A percentile compares a stretch with the other conserved stretches of the same genome.
Conservation (phyloP, 2,113 vertebrate genomes). For the Neomonachus schauinslandi region DNA sequence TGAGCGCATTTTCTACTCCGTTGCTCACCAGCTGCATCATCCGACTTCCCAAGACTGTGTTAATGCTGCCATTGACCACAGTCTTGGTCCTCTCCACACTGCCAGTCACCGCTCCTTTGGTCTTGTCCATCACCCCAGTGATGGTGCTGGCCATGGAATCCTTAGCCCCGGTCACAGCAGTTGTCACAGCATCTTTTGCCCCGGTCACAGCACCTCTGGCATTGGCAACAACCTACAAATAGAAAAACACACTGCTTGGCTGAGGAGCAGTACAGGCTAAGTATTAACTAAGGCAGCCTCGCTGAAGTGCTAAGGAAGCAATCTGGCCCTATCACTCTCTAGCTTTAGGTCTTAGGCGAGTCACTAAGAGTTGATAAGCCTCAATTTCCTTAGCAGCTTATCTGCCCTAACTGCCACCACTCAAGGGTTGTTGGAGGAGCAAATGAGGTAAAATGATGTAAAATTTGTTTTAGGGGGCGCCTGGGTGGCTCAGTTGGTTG, state of each 20-base stretch:
- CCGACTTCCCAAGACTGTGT: slow-evolving; percentile 88
- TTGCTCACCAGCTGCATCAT: slow-evolving; percentile 83
- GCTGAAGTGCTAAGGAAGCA: not conserved
- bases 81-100: slow-evolving; percentile 91
- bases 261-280: not conserved
- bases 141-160: slow-evolving; percentile 89
- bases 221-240: slow-evolving; percentile 86
- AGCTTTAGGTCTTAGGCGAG: not conserved
- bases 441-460: not conserved
- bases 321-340: not conserved
- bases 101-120: slow-evolving; percentile 89
- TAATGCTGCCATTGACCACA: slow-evolving; percentile 88
- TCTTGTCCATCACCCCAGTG: slow-evolving; percentile 86
- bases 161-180: slow-evolving; percentile 86
- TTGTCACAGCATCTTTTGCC: slow-evolving; percentile 86
- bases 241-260: not conserved
- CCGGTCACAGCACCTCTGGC: slow-evolving; percentile 88
- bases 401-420: not conserved
- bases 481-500: too few relatives aligned
- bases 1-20: slow-evolving; percentile 88
- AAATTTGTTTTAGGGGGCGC: not conserved
- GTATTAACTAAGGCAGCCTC: not conserved
- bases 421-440: not conserved
- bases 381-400: not conserved
- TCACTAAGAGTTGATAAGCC: not conserved